Conservation (phyloP, 2,797 vertebrate genomes). For the Anas bahamensis region DNA sequence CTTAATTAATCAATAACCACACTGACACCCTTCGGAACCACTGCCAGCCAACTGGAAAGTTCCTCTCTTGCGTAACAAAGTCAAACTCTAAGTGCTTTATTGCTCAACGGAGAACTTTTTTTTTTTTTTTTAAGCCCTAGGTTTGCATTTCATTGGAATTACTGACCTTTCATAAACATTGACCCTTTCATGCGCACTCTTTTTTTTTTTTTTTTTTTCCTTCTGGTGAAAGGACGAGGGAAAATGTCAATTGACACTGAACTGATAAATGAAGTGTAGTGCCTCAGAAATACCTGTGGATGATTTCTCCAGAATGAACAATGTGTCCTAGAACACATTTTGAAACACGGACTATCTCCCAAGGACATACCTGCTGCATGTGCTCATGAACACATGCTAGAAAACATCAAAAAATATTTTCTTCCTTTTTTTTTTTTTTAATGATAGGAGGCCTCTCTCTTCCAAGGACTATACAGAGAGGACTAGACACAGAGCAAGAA, state of each 20-base stretch:
- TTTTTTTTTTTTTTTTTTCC: not conserved
- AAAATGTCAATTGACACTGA: constrained; percentile 32
- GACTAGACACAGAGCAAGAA: not conserved
- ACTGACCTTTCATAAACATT: constrained; percentile 53
- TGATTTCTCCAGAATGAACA: not conserved
- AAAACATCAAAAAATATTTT: not conserved
- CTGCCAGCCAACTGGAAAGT: constrained; percentile 64
- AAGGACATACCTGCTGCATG: not conserved
- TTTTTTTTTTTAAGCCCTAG: not conserved
- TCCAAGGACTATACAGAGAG: not conserved
- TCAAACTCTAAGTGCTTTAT: constrained; percentile 54
- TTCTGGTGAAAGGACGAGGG: not conserved
- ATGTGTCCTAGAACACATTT: not conserved
- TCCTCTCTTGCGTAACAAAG: constrained; percentile 62
- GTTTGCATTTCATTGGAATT: constrained; percentile 54
- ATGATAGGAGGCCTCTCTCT: not conserved
- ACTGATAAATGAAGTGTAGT: not conserved
- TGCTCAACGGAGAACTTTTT: constrained; percentile 32
- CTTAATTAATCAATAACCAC: constrained; percentile 70
- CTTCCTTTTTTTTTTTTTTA: not conserved
- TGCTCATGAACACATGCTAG: not conserved
- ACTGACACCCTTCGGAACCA: constrained; percentile 39
- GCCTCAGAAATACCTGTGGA: not conserved
- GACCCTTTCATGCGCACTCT: constrained; percentile 14
- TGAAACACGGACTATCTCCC: not conserved